phyloP scores from a whole-genome alignment of 1,140 invertebrate genomes.

The Diorhabda elongata region DNA sequence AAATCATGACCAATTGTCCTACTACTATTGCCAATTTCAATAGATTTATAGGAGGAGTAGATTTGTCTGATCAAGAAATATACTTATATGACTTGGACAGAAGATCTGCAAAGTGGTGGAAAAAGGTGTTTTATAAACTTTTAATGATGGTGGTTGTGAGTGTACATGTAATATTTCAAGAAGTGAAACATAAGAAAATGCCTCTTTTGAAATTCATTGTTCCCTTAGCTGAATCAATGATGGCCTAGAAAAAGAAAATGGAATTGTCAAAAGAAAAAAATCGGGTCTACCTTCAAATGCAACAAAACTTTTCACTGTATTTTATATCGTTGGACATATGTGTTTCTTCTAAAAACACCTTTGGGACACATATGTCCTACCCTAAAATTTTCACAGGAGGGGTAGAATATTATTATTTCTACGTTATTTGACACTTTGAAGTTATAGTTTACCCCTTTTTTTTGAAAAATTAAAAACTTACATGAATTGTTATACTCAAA shows the following conservation, averaged over 20 bases:
- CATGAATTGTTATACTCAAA: neutral
- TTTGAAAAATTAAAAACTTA: constrained; percentile 8
- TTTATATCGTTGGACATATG: no score
- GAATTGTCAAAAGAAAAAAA: no score
- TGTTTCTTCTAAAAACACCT: no score
- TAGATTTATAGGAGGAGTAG: constrained; percentile 2
- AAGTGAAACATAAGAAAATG: constrained; percentile 17
- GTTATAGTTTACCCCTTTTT: no score
- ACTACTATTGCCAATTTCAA: neutral
- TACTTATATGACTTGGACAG: constrained; percentile 6
- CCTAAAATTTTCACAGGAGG: no score
- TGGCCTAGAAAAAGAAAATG: constrained; percentile 11
- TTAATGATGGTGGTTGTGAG: constrained; percentile 8
- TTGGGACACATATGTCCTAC: no score
- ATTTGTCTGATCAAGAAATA: neutral
- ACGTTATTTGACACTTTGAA: no score
- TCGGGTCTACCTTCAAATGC: no score
- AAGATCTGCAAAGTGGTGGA: constrained; percentile 7
- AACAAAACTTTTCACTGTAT: no score
- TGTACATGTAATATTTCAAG: constrained; percentile 12
- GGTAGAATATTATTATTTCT: no score
- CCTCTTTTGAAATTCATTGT: constrained; percentile 16
- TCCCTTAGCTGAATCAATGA: constrained; percentile 8
- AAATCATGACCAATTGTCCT: no score
- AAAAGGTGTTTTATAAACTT: constrained; percentile 16